phyloP scores from a whole-genome alignment of 2,888 invertebrate genomes.

The Ctenicera cuprea region DNA sequence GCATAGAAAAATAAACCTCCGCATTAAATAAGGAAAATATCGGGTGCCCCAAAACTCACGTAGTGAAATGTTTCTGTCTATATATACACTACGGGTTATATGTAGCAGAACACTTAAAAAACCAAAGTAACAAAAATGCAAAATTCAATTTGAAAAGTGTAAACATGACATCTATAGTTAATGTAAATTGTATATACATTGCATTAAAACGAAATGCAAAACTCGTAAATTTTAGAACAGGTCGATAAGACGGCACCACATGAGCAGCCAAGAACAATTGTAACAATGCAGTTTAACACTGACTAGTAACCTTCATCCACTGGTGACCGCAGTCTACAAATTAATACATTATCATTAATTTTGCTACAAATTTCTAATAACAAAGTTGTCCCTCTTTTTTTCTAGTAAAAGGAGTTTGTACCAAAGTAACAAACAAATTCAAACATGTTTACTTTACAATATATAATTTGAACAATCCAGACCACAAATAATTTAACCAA shows the following conservation, averaged over 20 bases:
- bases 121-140: constrained; percentile 14
- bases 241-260: constrained; percentile 50
- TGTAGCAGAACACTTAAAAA: constrained; percentile 23
- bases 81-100: constrained; percentile 27
- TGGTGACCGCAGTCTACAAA: constrained; percentile 67
- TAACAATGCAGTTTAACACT: constrained; percentile 65
- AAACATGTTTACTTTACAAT: constrained; percentile 56
- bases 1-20: constrained; percentile 44
- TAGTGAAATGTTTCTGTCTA: constrained; percentile 11
- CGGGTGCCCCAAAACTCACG: constrained; percentile 44
- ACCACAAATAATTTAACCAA: constrained; percentile 78
- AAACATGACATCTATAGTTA: constrained; percentile 28
- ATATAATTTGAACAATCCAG: constrained; percentile 51
- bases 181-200: constrained; percentile 42
- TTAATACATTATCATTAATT: constrained; percentile 60
- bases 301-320: constrained; percentile 70
- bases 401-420: constrained; percentile 67
- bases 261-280: constrained; percentile 57
- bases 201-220: constrained; percentile 25
- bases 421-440: constrained; percentile 67
- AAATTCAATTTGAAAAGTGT: constrained; percentile 11
- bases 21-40: constrained; percentile 40
- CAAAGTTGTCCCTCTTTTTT: constrained; percentile 56
- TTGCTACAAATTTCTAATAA: constrained; percentile 58
- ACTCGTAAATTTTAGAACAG: constrained; percentile 20